Percentiles rank a stretch among this genome's conserved stretches.
These are phyloP conservation scores for Hetaerina titia DNA, from an alignment of 2,888 invertebrate genomes.

Conservation along the genomic window DNA sequence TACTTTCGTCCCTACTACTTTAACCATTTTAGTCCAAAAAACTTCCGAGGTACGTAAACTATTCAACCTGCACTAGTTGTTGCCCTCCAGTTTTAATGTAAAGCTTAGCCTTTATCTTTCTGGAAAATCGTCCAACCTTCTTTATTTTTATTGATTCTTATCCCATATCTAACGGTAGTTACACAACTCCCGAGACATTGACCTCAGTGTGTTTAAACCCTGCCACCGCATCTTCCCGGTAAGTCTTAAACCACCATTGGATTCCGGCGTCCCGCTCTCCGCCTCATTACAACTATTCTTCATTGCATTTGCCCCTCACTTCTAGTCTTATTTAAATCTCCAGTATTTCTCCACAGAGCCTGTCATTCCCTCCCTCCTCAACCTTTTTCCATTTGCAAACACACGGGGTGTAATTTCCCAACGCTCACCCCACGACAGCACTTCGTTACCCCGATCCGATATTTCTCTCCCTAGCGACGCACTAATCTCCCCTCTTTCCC, in stretches of 20 bases:
- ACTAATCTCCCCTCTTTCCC: neutral
- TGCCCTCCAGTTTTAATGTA: too few species aligned
- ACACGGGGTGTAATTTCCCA: neutral
- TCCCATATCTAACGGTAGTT: too few species aligned
- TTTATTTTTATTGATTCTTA: too few species aligned
- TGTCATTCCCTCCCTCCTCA: neutral
- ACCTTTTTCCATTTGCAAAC: neutral
- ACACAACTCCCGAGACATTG: too few species aligned
- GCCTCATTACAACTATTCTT: conserved; percentile 9
- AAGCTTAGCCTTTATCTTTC: too few species aligned
- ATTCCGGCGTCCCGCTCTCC: neutral
- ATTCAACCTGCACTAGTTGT: too few species aligned
- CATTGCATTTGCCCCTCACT: neutral
- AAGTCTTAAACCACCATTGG: neutral
- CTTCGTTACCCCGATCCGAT: neutral
- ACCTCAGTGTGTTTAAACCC: too few species aligned
- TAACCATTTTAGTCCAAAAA: too few species aligned
- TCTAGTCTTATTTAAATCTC: neutral
- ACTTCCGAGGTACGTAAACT: too few species aligned
- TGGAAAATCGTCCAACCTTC: too few species aligned
- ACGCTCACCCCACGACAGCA: neutral
- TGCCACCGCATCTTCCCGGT: neutral
- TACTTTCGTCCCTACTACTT: too few species aligned
- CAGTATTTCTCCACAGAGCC: neutral
- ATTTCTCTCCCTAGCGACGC: neutral